These are phyloP conservation scores for Tetranychus cinnabarinus DNA, from an alignment of 1,140 invertebrate genomes.

Conservation along the genomic window DNA sequence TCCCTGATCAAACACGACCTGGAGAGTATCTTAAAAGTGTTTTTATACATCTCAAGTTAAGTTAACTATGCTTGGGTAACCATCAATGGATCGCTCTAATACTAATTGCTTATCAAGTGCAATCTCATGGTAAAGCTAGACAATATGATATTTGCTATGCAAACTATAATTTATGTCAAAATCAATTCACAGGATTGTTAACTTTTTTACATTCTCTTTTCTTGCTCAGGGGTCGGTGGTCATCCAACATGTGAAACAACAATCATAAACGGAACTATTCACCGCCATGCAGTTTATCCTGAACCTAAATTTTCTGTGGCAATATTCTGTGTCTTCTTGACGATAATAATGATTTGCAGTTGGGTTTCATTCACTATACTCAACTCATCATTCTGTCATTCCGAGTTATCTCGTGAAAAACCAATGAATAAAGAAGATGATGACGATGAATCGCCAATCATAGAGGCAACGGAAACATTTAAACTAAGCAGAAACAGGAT, in stretches of 20 bases:
- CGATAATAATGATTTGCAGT: constrained; percentile 25
- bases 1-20: too few species aligned
- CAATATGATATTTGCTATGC: too few species aligned
- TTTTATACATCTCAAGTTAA: too few species aligned
- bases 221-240: constrained; percentile 19
- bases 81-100: too few species aligned
- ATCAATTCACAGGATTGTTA: neutral
- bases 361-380: constrained; percentile 25
- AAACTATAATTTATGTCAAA: too few species aligned
- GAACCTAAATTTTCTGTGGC: constrained; percentile 21
- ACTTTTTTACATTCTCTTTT: neutral
- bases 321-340: constrained; percentile 44
- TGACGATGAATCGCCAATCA: neutral
- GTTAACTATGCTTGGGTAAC: too few species aligned
- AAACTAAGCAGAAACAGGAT: neutral
- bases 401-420: neutral
- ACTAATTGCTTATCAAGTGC: too few species aligned
- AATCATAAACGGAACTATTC: constrained; percentile 9
- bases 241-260: constrained; percentile 26
- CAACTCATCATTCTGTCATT: neutral
- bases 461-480: neutral
- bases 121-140: too few species aligned
- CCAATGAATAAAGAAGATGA: neutral
- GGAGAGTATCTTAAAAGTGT: too few species aligned
- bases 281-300: constrained; percentile 2